Base-by-base conservation (phyloP, 2,113 vertebrate genomes). In the Paracanthobrama guichenoti region DNA sequence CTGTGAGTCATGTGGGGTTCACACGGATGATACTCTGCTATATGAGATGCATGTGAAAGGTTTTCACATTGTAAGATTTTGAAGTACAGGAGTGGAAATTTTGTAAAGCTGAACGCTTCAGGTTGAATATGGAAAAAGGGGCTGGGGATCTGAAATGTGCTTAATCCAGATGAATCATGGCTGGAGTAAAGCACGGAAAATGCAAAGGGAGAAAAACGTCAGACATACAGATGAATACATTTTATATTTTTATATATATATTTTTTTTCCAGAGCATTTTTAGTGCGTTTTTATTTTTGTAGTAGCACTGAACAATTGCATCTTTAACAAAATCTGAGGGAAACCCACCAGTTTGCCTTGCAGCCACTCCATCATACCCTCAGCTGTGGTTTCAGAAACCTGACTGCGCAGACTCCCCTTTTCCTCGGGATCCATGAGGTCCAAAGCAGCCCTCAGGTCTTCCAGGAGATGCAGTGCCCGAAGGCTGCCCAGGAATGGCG, bases 401-500 rank as follows among this genome's bases (percentile, higher is more conserved):
- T 99, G 98, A 90, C 96, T 97, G 14, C 97, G 93, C 88, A 99
- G 91, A 31, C 96, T 96, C 77, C 97, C 96, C 80, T 95, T 93
- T 90, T 99, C 98, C 0, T 98, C 97, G 0, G 92, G 88, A 48
- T 98, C 98, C 97, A 99, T 99, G 91, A 98, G 90, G 91, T 98
- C 97, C 85, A 99, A 90, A 35, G 96, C 86, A 0, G 95, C 96
- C 2, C 97, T 92, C 82, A 99, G 90, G 79, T 99, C 98, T 88
- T 99, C 98, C 69, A 98, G 94, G 0, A 99, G 94, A 72, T 99
- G 97, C 87, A 99, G 92, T 0, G 95, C 97, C 26, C 97, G 95
- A n/a, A 98, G 91, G 84, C 97, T 91, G 6, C 98, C 98, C 91
- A 99, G 92, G 91, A 98, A 97, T 0, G 98, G 98, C 0, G 98